A percentile compares a stretch with the other conserved stretches of the same genome.
These are phyloP conservation scores for Gymnothorax reevesii DNA, from an alignment of 2,797 vertebrate species.

Conservation along the genomic window DNA sequence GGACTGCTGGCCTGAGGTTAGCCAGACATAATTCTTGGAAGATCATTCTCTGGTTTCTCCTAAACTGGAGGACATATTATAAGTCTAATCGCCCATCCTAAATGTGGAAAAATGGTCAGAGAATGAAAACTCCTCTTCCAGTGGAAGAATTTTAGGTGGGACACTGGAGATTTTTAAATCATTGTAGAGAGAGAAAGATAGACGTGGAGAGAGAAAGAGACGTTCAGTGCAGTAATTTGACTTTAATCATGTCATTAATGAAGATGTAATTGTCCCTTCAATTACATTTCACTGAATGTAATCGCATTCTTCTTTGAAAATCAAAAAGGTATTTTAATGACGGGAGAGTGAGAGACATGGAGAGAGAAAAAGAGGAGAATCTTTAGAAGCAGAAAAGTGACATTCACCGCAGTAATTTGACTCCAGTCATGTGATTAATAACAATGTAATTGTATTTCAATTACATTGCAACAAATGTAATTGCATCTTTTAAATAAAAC, in stretches of 20 bases:
- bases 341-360: too few relatives aligned
- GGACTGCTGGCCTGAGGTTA: not conserved
- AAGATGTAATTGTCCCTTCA: slow-evolving; percentile 34
- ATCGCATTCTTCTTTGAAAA: too few relatives aligned
- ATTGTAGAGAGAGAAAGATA: slow-evolving; percentile 7
- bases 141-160: not conserved
- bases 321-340: too few relatives aligned
- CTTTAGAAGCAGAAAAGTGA: too few relatives aligned
- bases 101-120: not conserved
- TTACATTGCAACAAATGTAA: too few relatives aligned
- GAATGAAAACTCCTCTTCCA: not conserved
- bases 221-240: slow-evolving; percentile 56
- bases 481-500: too few relatives aligned
- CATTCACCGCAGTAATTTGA: too few relatives aligned
- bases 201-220: slow-evolving; percentile 22
- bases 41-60: not conserved
- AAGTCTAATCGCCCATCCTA: not conserved
- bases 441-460: too few relatives aligned
- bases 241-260: slow-evolving; percentile 18
- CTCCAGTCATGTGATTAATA: too few relatives aligned
- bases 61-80: not conserved
- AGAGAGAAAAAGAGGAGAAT: too few relatives aligned
- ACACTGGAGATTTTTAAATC: not conserved
- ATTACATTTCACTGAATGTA: slow-evolving; percentile 30
- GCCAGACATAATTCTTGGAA: too few relatives aligned